phyloP scores from a whole-genome alignment of 2,797 vertebrate species.

The Oreochromis mossambicus region DNA sequence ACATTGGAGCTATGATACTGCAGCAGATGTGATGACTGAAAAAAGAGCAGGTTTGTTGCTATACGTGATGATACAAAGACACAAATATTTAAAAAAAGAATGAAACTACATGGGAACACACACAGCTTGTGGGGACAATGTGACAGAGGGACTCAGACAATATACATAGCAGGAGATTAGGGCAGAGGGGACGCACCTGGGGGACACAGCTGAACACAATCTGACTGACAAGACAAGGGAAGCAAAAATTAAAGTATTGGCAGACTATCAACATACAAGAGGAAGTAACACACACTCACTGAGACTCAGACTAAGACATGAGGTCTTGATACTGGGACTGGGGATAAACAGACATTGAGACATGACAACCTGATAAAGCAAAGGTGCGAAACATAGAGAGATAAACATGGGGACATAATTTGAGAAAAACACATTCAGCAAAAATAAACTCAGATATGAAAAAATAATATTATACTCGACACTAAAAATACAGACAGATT shows the following conservation, averaged over 20 bases:
- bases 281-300: neutral
- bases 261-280: neutral
- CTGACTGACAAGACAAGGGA: neutral
- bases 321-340: neutral
- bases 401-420: neutral
- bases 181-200: neutral
- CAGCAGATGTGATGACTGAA: neutral
- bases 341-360: neutral
- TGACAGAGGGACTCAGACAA: neutral
- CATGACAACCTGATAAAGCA: neutral
- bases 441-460: neutral
- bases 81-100: neutral
- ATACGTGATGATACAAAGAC: neutral
- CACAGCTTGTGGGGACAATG: neutral
- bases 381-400: neutral
- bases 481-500: neutral
- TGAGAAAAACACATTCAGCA: neutral
- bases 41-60: fast-evolving
- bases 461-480: fast-evolving
- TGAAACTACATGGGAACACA: fast-evolving
- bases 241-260: neutral
- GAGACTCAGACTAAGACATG: neutral
- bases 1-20: fast-evolving
- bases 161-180: neutral
- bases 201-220: neutral